A percentile compares a stretch with the other conserved stretches of the same genome.
Conservation (phyloP, 2,888 invertebrate genomes). For the Papilio protenor region DNA sequence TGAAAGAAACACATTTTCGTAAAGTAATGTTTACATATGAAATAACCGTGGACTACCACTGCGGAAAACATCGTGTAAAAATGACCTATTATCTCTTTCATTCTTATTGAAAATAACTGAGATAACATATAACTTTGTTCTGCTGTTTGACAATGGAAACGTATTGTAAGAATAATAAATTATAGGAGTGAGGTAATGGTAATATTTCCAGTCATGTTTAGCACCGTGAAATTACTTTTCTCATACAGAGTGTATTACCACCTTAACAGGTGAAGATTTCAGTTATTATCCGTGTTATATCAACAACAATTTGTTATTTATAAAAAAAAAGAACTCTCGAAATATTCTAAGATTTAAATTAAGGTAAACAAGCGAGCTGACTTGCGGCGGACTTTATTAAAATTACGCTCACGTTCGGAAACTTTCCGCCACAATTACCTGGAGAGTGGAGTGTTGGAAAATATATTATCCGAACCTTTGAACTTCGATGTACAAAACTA, state of each 20-base stretch:
- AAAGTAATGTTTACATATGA: neutral
- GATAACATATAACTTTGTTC: neutral
- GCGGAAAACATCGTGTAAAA: neutral
- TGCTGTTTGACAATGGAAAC: neutral
- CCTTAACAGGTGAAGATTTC: neutral
- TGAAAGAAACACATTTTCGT: neutral
- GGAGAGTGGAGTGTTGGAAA: constrained; percentile 83
- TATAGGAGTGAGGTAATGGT: neutral
- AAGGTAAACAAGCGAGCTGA: constrained; percentile 44
- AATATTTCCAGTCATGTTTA: constrained; percentile 8
- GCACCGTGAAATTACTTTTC: constrained; percentile 35
- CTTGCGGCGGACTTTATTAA: constrained; percentile 67
- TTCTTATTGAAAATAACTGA: neutral
- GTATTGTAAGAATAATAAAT: constrained; percentile 4
- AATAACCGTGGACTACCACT: neutral
- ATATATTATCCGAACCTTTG: constrained; percentile 65
- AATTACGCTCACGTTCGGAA: constrained; percentile 79
- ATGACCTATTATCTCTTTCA: neutral
- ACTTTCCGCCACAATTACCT: constrained; percentile 84
- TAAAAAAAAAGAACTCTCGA: constrained; percentile 17
- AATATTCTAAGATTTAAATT: constrained; percentile 41
- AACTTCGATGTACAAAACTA: constrained; percentile 39
- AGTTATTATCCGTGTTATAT: neutral
- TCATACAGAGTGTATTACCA: too few relatives aligned
- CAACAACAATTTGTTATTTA: neutral